Evolutionary conservation across 1,140 invertebrate species (phyloP), one percentile per base, ranked within the genome.

Genomic region (Formica selysi): DNA sequence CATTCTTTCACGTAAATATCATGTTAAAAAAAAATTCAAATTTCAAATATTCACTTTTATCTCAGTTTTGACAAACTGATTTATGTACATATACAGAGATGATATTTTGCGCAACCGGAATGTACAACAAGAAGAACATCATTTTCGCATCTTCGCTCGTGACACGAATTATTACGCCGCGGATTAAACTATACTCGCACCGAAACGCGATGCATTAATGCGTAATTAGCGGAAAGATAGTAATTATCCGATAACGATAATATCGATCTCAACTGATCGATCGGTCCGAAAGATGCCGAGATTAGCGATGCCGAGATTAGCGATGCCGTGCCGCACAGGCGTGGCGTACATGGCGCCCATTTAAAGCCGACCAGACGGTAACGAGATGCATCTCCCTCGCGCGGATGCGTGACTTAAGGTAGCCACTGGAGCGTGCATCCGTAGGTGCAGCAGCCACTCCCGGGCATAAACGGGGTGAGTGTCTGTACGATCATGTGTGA

Each of bases 381-480:
- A 36, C 29, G 8, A 41, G 62, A 78, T 65, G 59, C 81, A 86
- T 86, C 76, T 36, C 26, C 48, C 48, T 26, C 7, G 62, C 61
- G 13, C 74, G 88, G 86, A 90, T 87, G 87, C 83, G 44, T 48
- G 76, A 89, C 86, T 93, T 91, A 92, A 92, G 87, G 87, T 67
- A 71, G 48, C 51, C 89, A 90, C 48, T 90, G 79, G 78, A 93
- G 90, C 93, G 91, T 92, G 85, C 85, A 93, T 93, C 93, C 93
- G 92, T 89, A 91, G 90, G 92, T 90, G 65, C 88, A 76, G 81
- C 87, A 59, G 86, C 88, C 86, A 84, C 89, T 89, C 92, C 92
- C 86, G 86, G 74, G 79, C 86, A 29, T 54, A 29, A 59, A 26
- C 70, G 57, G 71, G 87, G 86, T 71, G 90, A 89, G 88, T 71